Base-by-base conservation (phyloP, 2,113 vertebrate genomes). In the Forbesichthys agassizii region DNA sequence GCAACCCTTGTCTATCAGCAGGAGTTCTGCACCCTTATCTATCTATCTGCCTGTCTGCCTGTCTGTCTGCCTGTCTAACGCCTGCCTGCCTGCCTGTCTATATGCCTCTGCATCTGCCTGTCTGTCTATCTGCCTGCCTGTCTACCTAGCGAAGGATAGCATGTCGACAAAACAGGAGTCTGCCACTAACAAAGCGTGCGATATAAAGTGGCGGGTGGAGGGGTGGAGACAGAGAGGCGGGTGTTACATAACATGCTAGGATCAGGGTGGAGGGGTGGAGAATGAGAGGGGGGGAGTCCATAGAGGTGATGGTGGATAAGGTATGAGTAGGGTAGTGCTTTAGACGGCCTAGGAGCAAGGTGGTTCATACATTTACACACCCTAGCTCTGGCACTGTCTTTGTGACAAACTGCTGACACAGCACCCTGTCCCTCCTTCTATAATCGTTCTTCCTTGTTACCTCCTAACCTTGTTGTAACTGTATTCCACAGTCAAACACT, bases 241-340 rank as follows among this genome's bases (percentile, higher is more conserved):
- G 27, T 27, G 27, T 27, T 27, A 84, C 77, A 79, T 88, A 77
- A 78, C 81, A 83, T 81, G 67, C 80, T 70, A 51, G 58, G 65
- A 78, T 27, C 4, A 1, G 58, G 42, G 71, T 70, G 79, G 77
- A 69, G 68, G 68, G 14, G 33, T 66, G 73, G 60, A 73, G 65
- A 75, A 65, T 58, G 71, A 74, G 77, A 78, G n/a, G n/a, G n/a
- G n/a, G 13, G 61, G 33, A 55, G 47, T 58, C 86, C 77, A 74
- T 61, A 51, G 53, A 12, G 74, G 75, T 81, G 72, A 58, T 59
- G 59, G 68, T 60, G 56, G 58, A 74, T 77, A 53, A 86, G 71
- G 69, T 71, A 78, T 80, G 66, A 79, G 67, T 62, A 53, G 64
- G 77, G 70, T 78, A 48, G 59, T 78, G 71, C 61, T 20, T 72